A percentile compares a stretch with the other conserved stretches of the same genome.
Evolutionary conservation across 2,797 vertebrate genomes (phyloP).

Genomic region (Pseudochirops corinnae): DNA sequence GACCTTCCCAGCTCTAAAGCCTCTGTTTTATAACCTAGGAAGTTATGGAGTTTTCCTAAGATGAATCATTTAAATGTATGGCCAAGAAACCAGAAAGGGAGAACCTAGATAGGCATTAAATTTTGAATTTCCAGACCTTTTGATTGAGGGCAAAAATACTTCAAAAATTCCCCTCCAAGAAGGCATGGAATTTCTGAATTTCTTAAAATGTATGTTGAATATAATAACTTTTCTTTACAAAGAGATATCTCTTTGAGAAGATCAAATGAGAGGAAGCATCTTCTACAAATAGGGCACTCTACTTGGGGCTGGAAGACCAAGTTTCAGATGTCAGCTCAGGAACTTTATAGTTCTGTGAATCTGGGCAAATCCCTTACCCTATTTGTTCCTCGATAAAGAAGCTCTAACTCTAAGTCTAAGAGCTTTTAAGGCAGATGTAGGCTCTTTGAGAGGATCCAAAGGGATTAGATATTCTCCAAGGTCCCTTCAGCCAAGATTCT

Average conservation of each 20-base stretch:
- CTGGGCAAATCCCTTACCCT: not conserved
- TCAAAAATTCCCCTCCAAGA: not conserved
- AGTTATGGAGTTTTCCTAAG: not conserved
- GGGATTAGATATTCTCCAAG: not conserved
- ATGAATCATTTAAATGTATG: not conserved
- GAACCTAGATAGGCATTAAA: not conserved
- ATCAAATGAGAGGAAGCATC: not conserved
- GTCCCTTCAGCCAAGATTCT: not conserved
- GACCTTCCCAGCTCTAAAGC: not conserved
- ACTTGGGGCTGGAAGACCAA: not conserved
- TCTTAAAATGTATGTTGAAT: not conserved
- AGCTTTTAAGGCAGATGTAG: not conserved
- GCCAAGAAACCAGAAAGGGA: not conserved
- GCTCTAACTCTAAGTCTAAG: not conserved
- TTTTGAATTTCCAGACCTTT: not conserved
- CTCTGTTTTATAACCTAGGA: not conserved
- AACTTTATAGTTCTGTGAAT: not conserved
- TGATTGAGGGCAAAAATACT: accelerated
- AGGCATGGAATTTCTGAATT: not conserved
- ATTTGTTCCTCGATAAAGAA: not conserved
- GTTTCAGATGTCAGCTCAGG: not conserved
- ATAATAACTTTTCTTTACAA: not conserved
- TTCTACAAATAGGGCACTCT: not conserved
- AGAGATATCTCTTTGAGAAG: not conserved
- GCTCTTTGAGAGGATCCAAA: not conserved